phyloP scores from a whole-genome alignment of 2,113 vertebrate genomes.

The Onychostoma macrolepis region DNA sequence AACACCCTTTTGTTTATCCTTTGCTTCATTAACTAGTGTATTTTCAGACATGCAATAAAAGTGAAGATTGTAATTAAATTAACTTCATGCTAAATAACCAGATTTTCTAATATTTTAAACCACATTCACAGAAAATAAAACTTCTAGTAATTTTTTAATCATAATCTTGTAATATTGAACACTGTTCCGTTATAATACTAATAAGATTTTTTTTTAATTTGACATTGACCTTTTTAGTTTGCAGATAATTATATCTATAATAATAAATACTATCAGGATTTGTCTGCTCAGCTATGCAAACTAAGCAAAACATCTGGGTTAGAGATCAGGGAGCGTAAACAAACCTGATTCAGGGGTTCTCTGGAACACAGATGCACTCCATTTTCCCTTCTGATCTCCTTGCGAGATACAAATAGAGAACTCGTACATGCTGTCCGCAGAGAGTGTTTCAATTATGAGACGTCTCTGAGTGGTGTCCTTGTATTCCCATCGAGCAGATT shows the following conservation, averaged over 20 bases:
- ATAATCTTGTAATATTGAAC: background rate
- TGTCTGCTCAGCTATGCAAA: background rate
- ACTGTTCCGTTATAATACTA: background rate
- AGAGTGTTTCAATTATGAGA: constrained; percentile 82
- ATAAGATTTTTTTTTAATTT: background rate
- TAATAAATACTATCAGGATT: background rate
- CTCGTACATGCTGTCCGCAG: constrained; percentile 94
- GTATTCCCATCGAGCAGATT: constrained; percentile 94
- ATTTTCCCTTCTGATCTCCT: constrained; percentile 84
- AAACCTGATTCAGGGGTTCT: constrained; percentile 94
- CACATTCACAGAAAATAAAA: background rate
- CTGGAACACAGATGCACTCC: constrained; percentile 93
- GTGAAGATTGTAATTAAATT: background rate
- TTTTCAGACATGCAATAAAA: background rate
- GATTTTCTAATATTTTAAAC: background rate
- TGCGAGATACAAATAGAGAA: constrained; percentile 91
- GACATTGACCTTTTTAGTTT: background rate
- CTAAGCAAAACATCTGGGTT: constrained; percentile 13
- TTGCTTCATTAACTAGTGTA: background rate
- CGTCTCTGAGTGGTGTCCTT: constrained; percentile 83
- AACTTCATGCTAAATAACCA: background rate
- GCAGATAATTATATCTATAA: background rate
- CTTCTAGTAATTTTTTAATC: background rate
- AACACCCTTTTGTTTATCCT: background rate
- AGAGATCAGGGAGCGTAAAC: background rate